Evolutionary conservation across 2,797 vertebrate species (phyloP).

Genomic region (Apogon talboti): DNA sequence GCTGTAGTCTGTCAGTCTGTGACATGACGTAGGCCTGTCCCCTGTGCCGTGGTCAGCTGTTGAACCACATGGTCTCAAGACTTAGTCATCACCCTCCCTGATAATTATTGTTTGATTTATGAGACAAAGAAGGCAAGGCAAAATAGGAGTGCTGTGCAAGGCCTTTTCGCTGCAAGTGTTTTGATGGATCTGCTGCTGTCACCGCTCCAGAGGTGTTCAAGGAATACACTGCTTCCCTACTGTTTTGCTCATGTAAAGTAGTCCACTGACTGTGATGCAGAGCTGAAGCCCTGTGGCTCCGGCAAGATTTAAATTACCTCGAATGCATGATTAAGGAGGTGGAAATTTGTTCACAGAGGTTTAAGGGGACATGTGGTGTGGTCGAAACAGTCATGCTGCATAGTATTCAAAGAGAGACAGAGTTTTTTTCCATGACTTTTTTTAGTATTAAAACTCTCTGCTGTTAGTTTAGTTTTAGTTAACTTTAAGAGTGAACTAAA

Average conservation of each 20-base stretch:
- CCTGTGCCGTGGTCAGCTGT: conserved; percentile 68
- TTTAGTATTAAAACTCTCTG: too few relatives aligned
- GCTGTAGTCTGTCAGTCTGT: conserved; percentile 32
- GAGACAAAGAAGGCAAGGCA: conserved; percentile 28
- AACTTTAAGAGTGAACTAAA: too few relatives aligned
- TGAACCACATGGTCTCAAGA: conserved; percentile 63
- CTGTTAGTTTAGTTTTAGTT: too few relatives aligned
- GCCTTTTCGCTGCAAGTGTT: conserved; percentile 14
- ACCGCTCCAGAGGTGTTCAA: conserved; percentile 50
- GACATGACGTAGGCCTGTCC: conserved; percentile 40
- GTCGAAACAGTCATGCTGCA: conserved; percentile 33
- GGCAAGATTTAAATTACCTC: conserved; percentile 50
- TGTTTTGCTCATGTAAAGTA: conserved; percentile 61
- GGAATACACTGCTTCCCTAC: conserved; percentile 31
- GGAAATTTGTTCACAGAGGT: conserved; percentile 2
- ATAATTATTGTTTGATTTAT: conserved; percentile 73
- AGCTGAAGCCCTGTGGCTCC: conserved; percentile 33
- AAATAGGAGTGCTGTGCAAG: conserved; percentile 18
- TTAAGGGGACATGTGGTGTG: neutral
- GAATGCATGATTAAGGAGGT: conserved; percentile 54
- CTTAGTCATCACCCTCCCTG: conserved; percentile 52
- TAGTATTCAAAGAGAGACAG: neutral
- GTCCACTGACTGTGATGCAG: conserved; percentile 23
- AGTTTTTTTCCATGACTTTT: too few relatives aligned
- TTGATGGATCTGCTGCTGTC: conserved; percentile 58